Conservation (phyloP, 23 tunicate genomes). For the Ciona savignyi region DNA sequence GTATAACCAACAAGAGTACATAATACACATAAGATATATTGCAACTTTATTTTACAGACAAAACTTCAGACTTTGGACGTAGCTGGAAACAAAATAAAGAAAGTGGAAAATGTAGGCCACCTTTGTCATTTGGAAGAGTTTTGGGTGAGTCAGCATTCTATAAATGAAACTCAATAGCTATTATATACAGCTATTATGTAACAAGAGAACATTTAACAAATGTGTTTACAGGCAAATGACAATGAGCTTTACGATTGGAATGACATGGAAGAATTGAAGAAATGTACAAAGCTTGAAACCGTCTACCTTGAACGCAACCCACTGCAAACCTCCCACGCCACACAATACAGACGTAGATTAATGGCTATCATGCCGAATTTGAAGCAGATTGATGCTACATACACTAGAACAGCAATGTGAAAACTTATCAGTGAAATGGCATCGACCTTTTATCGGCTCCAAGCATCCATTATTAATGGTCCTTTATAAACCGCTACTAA, state of each 20-base stretch:
- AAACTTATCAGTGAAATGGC: background rate
- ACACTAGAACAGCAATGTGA: conserved; percentile 28
- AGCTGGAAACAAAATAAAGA: conserved; percentile 69
- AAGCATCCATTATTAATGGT: background rate
- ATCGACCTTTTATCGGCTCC: background rate
- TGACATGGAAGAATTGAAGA: conserved; percentile 54
- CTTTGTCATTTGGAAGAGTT: conserved; percentile 66
- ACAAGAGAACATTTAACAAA: too few relatives aligned
- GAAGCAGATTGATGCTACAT: conserved; percentile 92
- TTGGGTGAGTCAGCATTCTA: conserved; percentile 46
- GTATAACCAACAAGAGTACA: too few relatives aligned
- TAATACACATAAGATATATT: too few relatives aligned
- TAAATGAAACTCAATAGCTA: background rate
- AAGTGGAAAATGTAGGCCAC: conserved; percentile 60
- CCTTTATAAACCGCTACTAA: background rate
- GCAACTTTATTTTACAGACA: too few relatives aligned
- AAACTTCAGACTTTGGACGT: conserved; percentile 72
- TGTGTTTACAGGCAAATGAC: conserved; percentile 85
- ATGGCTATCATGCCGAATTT: conserved; percentile 57
- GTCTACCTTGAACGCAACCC: conserved; percentile 95
- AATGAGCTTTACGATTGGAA: conserved; percentile 75
- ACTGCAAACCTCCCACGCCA: conserved; percentile 29
- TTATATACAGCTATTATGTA: too few relatives aligned
- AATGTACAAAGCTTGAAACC: conserved; percentile 56
- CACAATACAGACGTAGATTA: conserved; percentile 67